These are phyloP conservation scores for Leptosomus discolor DNA, from an alignment of 2,113 vertebrate species.

Conservation along the genomic window DNA sequence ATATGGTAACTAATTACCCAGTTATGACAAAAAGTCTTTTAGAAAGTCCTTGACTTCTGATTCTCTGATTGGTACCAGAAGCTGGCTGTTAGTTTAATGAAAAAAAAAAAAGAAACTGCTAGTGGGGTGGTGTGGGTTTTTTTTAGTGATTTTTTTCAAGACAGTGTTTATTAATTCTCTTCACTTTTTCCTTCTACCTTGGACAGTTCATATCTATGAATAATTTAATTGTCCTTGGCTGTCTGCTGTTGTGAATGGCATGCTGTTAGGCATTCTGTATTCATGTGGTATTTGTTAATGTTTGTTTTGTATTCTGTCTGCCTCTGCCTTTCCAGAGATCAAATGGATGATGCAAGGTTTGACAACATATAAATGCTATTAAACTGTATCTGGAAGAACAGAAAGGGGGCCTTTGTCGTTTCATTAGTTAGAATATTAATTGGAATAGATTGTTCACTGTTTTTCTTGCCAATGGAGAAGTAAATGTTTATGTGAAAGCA, in stretches of 20 bases:
- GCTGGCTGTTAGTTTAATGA: neutral
- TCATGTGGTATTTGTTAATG: conserved; percentile 18
- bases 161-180: neutral
- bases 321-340: conserved; percentile 14
- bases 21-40: neutral
- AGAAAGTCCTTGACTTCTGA: conserved; percentile 5
- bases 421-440: conserved; percentile 36
- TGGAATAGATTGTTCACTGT: conserved; percentile 10
- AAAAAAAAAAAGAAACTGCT: neutral
- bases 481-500: neutral
- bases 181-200: conserved; percentile 2
- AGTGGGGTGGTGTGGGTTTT: neutral
- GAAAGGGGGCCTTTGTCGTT: neutral
- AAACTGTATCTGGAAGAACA: conserved; percentile 14
- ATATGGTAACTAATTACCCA: neutral
- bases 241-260: conserved; percentile 5
- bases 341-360: conserved; percentile 16
- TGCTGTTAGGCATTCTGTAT: neutral
- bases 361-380: conserved; percentile 31
- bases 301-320: conserved; percentile 40
- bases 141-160: neutral
- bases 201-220: conserved; percentile 51
- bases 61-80: neutral
- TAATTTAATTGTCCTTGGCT: conserved; percentile 54
- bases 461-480: neutral